phyloP scores from a whole-genome alignment of 1,140 invertebrate genomes.

The Rhagoletis zephyria region DNA sequence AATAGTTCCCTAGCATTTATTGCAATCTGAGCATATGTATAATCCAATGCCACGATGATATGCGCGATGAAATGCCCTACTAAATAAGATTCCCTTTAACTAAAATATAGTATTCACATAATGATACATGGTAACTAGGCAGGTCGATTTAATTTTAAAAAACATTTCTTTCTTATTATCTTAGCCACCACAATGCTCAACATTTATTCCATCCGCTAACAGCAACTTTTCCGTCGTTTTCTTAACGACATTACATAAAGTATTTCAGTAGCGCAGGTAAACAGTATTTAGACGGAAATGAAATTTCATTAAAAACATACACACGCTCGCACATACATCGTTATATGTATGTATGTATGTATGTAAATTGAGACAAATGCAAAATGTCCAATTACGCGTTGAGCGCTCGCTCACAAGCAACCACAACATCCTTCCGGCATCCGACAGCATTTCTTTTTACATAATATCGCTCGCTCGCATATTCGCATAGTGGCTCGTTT shows the following conservation, averaged over 20 bases:
- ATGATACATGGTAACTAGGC: too few relatives aligned
- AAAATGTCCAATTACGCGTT: slow-evolving; percentile 47
- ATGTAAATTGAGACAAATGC: slow-evolving; percentile 43
- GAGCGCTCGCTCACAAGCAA: not conserved
- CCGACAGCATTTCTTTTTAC: slow-evolving; percentile 44
- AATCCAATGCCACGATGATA: too few relatives aligned
- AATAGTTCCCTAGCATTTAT: too few relatives aligned
- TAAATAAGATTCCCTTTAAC: too few relatives aligned
- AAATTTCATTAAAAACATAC: slow-evolving; percentile 31
- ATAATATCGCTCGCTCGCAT: not conserved
- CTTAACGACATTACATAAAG: slow-evolving; percentile 10
- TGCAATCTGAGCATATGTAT: too few relatives aligned
- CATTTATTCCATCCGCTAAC: not conserved
- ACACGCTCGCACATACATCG: not conserved
- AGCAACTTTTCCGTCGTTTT: not conserved
- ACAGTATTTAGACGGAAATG: slow-evolving; percentile 27
- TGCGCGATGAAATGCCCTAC: too few relatives aligned
- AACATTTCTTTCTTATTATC: too few relatives aligned
- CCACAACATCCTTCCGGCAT: slow-evolving; percentile 12
- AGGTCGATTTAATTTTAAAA: too few relatives aligned
- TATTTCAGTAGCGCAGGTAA: slow-evolving; percentile 27
- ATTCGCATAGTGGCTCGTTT: not conserved
- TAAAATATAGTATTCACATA: too few relatives aligned
- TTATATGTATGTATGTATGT: too few relatives aligned
- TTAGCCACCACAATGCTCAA: not conserved